Evolutionary conservation across 2,113 vertebrate species (phyloP).

Genomic region (Clinocottus analis): DNA sequence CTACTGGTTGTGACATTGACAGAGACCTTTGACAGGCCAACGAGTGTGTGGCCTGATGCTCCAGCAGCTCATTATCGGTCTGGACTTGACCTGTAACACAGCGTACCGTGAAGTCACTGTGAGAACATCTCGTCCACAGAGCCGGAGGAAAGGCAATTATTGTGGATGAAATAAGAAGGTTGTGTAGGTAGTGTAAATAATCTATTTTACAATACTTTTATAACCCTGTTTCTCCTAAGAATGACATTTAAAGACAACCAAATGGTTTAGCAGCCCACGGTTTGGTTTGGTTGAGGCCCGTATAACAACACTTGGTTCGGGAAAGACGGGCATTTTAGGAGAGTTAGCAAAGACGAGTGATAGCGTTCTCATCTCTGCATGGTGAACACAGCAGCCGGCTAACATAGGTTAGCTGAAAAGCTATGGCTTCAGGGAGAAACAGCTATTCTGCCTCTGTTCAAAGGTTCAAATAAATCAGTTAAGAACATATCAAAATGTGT

Average conservation of each 20-base stretch:
- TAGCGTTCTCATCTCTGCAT: not conserved
- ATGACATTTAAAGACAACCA: not conserved
- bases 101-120: not conserved
- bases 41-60: constrained; percentile 24
- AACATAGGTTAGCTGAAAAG: not conserved
- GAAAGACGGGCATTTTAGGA: not conserved
- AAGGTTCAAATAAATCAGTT: not conserved
- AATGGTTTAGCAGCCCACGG: not conserved
- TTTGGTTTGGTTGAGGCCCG: not conserved
- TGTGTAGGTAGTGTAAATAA: not conserved
- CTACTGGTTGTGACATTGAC: constrained; percentile 43
- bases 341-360: no score
- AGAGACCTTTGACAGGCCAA: constrained; percentile 51
- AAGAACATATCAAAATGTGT: no score
- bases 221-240: not conserved
- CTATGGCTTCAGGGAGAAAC: not conserved
- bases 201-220: not conserved
- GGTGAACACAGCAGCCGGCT: not conserved
- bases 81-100: not conserved
- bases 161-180: constrained; percentile 10
- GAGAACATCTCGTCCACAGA: constrained; percentile 12
- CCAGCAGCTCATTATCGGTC: constrained; percentile 31
- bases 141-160: constrained; percentile 4
- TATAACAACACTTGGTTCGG: not conserved
- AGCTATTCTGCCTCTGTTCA: not conserved